These are phyloP conservation scores for Drosophila insularis DNA, from an alignment of 1,140 invertebrate species.

Conservation along the genomic window DNA sequence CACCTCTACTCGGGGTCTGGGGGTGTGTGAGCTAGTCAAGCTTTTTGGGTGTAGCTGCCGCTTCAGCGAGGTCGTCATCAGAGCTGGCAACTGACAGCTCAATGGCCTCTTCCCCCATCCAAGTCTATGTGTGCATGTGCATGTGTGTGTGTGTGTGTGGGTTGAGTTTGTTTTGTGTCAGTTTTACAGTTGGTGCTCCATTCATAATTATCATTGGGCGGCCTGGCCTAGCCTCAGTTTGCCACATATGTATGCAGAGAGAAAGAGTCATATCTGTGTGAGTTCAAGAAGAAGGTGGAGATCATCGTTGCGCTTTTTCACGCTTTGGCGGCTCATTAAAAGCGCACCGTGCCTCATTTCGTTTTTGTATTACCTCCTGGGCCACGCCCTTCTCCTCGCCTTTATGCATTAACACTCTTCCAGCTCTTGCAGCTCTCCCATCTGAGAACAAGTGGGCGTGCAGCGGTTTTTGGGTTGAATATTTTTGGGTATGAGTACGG, in stretches of 20 bases:
- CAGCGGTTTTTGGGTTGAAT: slow-evolving; percentile 6
- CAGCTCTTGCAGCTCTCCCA: background rate
- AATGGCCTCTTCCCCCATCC: slow-evolving; percentile 54
- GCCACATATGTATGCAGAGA: background rate
- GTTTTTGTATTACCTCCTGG: slow-evolving; percentile 25
- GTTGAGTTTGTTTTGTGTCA: slow-evolving; percentile 66
- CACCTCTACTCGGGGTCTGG: slow-evolving; percentile 8
- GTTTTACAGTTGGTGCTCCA: slow-evolving; percentile 70
- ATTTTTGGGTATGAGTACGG: slow-evolving; percentile 14
- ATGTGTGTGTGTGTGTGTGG: slow-evolving; percentile 41
- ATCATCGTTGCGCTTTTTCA: slow-evolving; percentile 71
- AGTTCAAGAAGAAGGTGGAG: slow-evolving; percentile 1
- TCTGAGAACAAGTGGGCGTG: background rate
- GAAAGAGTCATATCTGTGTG: background rate
- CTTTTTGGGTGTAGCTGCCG: slow-evolving; percentile 78
- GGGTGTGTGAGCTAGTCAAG: slow-evolving; percentile 57
- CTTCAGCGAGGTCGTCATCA: slow-evolving; percentile 66
- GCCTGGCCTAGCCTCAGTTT: slow-evolving; percentile 29
- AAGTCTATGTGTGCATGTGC: slow-evolving; percentile 28
- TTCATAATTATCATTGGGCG: slow-evolving; percentile 73
- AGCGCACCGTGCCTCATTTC: slow-evolving; percentile 44
- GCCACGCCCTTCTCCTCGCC: slow-evolving; percentile 8
- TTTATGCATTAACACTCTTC: slow-evolving; percentile 23
- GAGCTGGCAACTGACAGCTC: slow-evolving; percentile 62
- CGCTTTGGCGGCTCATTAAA: slow-evolving; percentile 80